Conservation (phyloP, 2,113 vertebrate genomes). For the Sceloporus undulatus region DNA sequence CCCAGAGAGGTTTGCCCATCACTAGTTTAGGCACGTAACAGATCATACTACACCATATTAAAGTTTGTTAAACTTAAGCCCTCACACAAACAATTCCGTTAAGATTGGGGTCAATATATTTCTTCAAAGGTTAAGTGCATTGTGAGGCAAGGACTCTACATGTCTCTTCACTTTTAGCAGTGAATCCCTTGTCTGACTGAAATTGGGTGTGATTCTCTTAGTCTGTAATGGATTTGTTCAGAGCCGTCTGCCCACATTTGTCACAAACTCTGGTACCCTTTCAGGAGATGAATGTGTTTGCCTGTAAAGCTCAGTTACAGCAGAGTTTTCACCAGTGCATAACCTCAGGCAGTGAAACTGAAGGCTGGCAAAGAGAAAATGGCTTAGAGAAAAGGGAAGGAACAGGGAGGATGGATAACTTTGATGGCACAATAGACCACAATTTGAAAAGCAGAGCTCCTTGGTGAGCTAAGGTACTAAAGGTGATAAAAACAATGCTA, state of each 20-base stretch:
- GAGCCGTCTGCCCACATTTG: neutral
- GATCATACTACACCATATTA: neutral
- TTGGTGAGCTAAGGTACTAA: neutral
- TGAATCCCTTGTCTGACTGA: neutral
- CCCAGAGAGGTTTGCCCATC: neutral
- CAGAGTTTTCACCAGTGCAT: neutral
- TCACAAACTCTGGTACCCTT: neutral
- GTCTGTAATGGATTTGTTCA: constrained; percentile 6
- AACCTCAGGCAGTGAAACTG: neutral
- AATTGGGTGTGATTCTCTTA: neutral
- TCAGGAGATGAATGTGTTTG: neutral
- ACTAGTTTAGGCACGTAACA: neutral
- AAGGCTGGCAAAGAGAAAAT: neutral
- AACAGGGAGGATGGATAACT: neutral
- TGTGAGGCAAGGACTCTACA: neutral
- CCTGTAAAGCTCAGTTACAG: neutral
- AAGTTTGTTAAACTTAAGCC: neutral
- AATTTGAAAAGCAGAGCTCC: constrained; percentile 9
- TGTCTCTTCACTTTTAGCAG: neutral
- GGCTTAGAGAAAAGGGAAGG: neutral
- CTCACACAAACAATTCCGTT: neutral
- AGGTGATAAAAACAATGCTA: constrained; percentile 18
- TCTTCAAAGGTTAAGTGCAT: constrained; percentile 27
- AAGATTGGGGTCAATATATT: constrained; percentile 1
- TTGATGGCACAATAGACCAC: neutral